phyloP scores from a whole-genome alignment of 2,888 invertebrate genomes.

The Marronus borbonicus region DNA sequence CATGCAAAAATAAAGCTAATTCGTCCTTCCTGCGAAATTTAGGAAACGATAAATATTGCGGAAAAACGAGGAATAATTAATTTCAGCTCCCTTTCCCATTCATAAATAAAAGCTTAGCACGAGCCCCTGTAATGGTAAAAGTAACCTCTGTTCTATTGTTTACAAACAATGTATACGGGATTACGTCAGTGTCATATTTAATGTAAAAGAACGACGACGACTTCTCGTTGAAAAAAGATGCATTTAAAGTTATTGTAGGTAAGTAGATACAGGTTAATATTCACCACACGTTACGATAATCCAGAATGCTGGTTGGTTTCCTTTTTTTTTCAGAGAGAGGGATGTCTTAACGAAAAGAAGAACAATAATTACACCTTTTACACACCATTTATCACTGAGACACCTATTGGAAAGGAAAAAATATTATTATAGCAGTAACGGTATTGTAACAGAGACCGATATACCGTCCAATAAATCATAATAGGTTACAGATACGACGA shows the following conservation, averaged over 20 bases:
- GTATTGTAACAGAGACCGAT: not conserved
- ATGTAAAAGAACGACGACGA: constrained; percentile 2
- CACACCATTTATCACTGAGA: constrained; percentile 20
- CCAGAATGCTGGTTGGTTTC: constrained; percentile 18
- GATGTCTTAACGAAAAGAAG: not conserved
- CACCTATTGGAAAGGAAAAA: not conserved
- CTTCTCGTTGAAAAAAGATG: not conserved
- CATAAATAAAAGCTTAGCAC: constrained; percentile 5
- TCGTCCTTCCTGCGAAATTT: not conserved
- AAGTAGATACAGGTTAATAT: constrained; percentile 16
- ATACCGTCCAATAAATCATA: too few species aligned
- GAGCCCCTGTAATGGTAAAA: not conserved
- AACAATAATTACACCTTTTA: constrained; percentile 19
- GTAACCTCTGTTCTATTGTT: constrained; percentile 16
- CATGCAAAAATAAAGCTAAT: constrained; percentile 1
- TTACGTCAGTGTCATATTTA: constrained; percentile 16
- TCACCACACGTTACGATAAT: constrained; percentile 25
- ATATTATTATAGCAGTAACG: not conserved
- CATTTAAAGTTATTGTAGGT: constrained; percentile 2
- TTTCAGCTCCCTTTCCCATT: not conserved
- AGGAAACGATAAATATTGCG: not conserved
- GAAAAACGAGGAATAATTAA: constrained; percentile 23
- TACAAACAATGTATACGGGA: constrained; percentile 4
- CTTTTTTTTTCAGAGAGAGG: not conserved
- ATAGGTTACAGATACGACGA: not conserved